Base-by-base conservation (phyloP, 2,888 invertebrate genomes). In the Thalpophila matura region DNA sequence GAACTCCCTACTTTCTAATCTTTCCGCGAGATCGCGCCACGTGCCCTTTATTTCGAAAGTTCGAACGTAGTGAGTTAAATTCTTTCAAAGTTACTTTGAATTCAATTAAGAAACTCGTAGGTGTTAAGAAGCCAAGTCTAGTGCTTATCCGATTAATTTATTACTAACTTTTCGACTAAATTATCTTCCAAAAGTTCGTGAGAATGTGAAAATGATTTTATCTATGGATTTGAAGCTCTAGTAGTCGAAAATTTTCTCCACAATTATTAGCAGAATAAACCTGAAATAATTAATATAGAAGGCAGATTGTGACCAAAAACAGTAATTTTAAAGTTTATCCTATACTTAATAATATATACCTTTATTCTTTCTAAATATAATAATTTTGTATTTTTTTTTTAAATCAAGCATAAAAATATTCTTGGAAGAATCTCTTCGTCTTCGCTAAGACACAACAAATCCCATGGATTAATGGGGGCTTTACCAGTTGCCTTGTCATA, bases 21-120 rank as follows among this genome's bases (percentile, higher is more conserved):
- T 37, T 51, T 33, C 74, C 85, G 67, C 65, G n/a, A 80, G 82
- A 77, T 57, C 68, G 81, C 88, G 84, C 79, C 74, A 77, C 62
- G 1, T 24, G 38, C 10, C 40, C 16, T 40, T 4, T 18, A 27
- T 56, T 51, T 14, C 4, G 0, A 31, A 46, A 35, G 33, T 51
- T 12, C 10, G 2, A 16, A 31, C 45, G 14, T 37, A 31, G 2
- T 14, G 10, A 27, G n/a, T 26, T 24, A 26, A 37, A 35, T 10
- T 42, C 16, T 22, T 47, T 37, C 18, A 45, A 71, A 62, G 49
- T 71, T 18, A 43, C 22, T 40, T 61, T 14, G 14, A 37, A 71
- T 61, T 14, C 33, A 37, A 63, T 50, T 71, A 38, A 18, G 18
- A 63, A 49, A 43, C 26, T 63, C 22, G 29, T 26, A 31, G 31